Evolutionary conservation across 2,888 invertebrate species (phyloP).

Genomic region (Melinaea marsaeus): DNA sequence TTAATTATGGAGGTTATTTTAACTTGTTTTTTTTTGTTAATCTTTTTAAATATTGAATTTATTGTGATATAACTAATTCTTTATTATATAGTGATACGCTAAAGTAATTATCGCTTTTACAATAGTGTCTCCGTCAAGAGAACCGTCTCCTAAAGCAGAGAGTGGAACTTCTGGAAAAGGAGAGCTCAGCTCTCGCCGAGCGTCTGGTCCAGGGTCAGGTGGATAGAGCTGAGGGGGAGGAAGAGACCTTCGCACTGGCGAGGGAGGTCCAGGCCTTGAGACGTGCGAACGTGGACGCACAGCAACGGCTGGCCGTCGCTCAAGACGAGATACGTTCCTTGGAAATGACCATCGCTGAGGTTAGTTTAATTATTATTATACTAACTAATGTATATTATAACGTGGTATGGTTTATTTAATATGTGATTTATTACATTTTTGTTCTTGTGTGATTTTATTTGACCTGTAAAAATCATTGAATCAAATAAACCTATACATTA

Average conservation of each 20-base stretch:
- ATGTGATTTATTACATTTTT: background rate
- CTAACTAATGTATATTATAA: background rate
- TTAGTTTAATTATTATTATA: constrained; percentile 29
- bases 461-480: too few species aligned
- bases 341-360: constrained; percentile 83
- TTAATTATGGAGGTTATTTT: too few species aligned
- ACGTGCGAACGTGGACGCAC: constrained; percentile 91
- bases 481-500: too few species aligned
- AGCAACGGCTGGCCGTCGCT: constrained; percentile 92
- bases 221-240: constrained; percentile 95
- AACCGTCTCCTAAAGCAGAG: constrained; percentile 96
- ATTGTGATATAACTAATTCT: too few species aligned
- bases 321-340: constrained; percentile 92
- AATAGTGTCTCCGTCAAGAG: constrained; percentile 87
- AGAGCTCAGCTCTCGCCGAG: constrained; percentile 95
- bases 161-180: constrained; percentile 96
- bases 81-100: background rate
- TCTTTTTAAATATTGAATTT: too few species aligned
- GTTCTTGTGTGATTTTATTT: too few species aligned
- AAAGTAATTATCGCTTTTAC: background rate
- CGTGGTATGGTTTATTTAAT: background rate
- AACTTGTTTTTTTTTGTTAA: too few species aligned
- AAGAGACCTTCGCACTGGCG: constrained; percentile 89
- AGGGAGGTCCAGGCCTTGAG: constrained; percentile 92
- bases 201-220: constrained; percentile 95